Evolutionary conservation across 35 echinoderm and acorn worm species (phyloP).

Genomic region (Antedon bifida): DNA sequence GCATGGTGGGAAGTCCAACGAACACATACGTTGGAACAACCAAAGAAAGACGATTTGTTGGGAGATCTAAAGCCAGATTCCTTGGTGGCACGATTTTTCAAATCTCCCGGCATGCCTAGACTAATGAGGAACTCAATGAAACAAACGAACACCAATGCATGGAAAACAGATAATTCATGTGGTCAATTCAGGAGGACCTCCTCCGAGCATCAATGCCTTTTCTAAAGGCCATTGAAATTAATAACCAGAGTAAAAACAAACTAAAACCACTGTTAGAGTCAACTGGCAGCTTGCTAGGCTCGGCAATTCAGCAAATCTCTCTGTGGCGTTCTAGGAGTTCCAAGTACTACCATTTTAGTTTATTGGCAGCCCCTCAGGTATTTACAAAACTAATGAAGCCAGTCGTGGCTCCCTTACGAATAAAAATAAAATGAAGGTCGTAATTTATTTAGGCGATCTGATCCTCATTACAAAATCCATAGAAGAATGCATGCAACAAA

Average conservation of each 20-base stretch:
- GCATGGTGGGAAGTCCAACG: conserved; percentile 14
- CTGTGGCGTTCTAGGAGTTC: neutral
- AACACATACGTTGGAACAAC: neutral
- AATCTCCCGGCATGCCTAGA: conserved; percentile 18
- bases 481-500: neutral
- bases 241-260: neutral
- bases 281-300: conserved; percentile 16
- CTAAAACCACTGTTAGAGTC: neutral
- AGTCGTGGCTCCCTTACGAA: neutral
- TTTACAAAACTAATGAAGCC: conserved; percentile 27
- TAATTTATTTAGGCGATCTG: conserved; percentile 25
- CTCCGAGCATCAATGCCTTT: conserved; percentile 2
- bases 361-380: neutral
- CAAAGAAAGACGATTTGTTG: conserved; percentile 7
- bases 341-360: neutral
- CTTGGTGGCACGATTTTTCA: conserved; percentile 11
- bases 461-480: neutral
- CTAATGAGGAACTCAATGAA: conserved; percentile 8
- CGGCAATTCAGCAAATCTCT: conserved; percentile 11
- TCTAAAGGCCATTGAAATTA: neutral
- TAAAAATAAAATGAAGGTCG: neutral
- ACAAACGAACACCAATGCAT: conserved; percentile 1
- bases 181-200: conserved; percentile 24
- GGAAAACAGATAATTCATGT: conserved; percentile 22
- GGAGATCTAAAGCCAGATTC: neutral